A percentile compares a stretch with the other conserved stretches of the same genome.
These are phyloP conservation scores for Podarcis raffonei DNA, from an alignment of 2,113 vertebrate species.

Conservation along the genomic window DNA sequence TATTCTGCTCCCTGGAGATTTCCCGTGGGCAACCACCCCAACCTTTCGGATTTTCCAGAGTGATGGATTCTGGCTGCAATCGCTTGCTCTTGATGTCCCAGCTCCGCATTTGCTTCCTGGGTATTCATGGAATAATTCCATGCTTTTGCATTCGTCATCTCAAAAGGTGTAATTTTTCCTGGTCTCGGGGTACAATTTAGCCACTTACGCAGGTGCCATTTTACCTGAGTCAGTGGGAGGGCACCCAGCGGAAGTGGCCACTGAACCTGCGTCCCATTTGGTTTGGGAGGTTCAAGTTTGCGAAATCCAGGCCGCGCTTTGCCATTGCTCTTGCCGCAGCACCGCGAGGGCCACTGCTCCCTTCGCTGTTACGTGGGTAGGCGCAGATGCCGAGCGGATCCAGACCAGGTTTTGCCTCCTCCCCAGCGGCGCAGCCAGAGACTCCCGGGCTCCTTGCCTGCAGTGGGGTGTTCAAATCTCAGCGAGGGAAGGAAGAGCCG, in stretches of 20 bases:
- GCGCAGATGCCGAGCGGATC: neutral
- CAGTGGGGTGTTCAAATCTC: constrained; percentile 47
- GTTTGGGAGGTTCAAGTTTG: neutral
- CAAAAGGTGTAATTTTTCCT: neutral
- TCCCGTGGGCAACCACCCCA: neutral
- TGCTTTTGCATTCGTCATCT: neutral
- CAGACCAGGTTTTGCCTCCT: constrained; percentile 51
- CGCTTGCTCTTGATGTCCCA: neutral
- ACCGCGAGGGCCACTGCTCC: neutral
- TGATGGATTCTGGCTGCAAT: neutral
- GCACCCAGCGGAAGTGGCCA: neutral
- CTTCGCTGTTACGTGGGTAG: neutral
- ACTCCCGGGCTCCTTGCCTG: neutral
- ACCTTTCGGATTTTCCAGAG: neutral
- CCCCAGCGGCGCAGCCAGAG: constrained; percentile 13
- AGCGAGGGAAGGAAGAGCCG: constrained; percentile 5
- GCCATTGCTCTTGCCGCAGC: neutral
- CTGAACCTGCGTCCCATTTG: too few relatives aligned
- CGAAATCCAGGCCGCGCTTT: neutral
- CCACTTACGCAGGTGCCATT: neutral
- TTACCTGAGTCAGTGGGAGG: neutral
- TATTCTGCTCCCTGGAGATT: neutral
- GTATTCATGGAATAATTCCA: neutral
- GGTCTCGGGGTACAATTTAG: neutral
- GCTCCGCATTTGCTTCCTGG: neutral